Base-by-base conservation (phyloP, 2,888 invertebrate species). In the Drosophila meridionalis region DNA sequence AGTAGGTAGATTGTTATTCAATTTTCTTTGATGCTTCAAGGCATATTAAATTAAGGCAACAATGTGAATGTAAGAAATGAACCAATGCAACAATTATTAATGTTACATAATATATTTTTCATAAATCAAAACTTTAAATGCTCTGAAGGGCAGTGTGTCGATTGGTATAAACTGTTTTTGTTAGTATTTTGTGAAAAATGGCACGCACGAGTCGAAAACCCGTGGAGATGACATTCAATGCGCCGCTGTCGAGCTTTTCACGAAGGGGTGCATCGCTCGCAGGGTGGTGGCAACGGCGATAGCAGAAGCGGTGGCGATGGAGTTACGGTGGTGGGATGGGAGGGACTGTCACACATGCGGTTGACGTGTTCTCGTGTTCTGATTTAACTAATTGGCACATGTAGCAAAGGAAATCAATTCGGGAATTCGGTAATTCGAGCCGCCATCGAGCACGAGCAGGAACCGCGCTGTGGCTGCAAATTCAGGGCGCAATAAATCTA, bases 301-400 rank as follows among this genome's bases (percentile, higher is more conserved):
- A 12, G 34, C 12, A 14, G 3, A 7, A 26, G 20, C 20, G 12
- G 26, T 26, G 26, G 34, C 12, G n/a, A 5, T 52, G 26, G 12
- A 20, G 20, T 20, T 20, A 20, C 7, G 26, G 20, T 52, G 34
- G 11, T 48, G 48, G 32, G 28, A 26, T 26, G 53, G 56, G 59
- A 45, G 77, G 78, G n/a, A n/a, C 26, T 73, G 73, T 61, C 73
- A 76, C 76, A 83, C 69, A 76, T 89, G 90, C 62, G 89, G 87
- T 84, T 78, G 85, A 75, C 76, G 68, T 78, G 67, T 67, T 67
- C 63, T 73, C 64, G 66, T 69, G 63, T 64, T 69, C 64, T 82
- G 87, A 90, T 87, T 90, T 76, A 90, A 88, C 83, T 90, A 90
- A 90, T 90, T 90, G 91, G 75, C 90, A 90, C 72, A 83, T 87